phyloP scores from a whole-genome alignment of 2,888 invertebrate genomes.

The Melanargia galathea region DNA sequence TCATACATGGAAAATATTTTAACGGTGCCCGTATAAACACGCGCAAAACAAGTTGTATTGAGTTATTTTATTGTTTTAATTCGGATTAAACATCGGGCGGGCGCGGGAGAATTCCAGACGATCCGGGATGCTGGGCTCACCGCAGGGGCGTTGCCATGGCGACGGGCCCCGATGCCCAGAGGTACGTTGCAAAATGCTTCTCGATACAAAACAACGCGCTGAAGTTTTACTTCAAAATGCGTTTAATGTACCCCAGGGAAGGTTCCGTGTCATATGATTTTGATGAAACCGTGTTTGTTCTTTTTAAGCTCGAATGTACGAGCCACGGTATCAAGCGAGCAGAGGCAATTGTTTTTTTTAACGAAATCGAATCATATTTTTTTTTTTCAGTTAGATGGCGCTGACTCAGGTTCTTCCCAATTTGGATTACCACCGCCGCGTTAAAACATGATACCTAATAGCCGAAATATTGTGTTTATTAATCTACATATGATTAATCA shows the following conservation, averaged over 20 bases:
- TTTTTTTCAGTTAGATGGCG: neutral
- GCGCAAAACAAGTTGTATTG: slow-evolving; percentile 52
- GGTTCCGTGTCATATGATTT: slow-evolving; percentile 27
- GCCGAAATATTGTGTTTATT: too few relatives aligned
- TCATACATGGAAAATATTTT: slow-evolving; percentile 54
- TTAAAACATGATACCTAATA: too few relatives aligned
- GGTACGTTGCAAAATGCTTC: slow-evolving; percentile 45
- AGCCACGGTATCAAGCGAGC: neutral
- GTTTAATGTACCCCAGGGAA: slow-evolving; percentile 36
- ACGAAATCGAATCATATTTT: neutral
- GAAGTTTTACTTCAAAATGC: slow-evolving; percentile 34
- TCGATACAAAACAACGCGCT: slow-evolving; percentile 50
- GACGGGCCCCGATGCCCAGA: slow-evolving; percentile 67
- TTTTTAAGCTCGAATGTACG: slow-evolving; percentile 1
- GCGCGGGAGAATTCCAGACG: slow-evolving; percentile 69
- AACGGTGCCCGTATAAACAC: slow-evolving; percentile 48
- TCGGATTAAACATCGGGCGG: slow-evolving; percentile 66
- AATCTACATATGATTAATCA: too few relatives aligned
- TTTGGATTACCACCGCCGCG: too few relatives aligned
- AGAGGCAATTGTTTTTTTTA: neutral
- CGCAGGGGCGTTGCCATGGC: slow-evolving; percentile 75
- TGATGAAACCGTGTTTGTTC: slow-evolving; percentile 12
- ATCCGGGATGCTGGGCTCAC: slow-evolving; percentile 61
- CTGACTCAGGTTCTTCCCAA: too few relatives aligned
- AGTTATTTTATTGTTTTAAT: slow-evolving; percentile 72